Conservation (phyloP, 2,888 invertebrate genomes). For the Escarpia spicata region DNA sequence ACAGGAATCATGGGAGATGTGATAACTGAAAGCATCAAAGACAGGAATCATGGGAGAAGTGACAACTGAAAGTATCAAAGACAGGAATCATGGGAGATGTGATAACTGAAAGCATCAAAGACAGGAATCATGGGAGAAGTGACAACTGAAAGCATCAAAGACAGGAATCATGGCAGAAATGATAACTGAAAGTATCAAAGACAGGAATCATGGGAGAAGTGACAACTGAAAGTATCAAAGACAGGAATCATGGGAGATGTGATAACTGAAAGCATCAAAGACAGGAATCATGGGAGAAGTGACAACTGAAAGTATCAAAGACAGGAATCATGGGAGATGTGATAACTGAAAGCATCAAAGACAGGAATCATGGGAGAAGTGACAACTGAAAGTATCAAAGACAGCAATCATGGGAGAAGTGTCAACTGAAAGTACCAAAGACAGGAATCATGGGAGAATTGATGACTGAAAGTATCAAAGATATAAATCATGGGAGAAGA, state of each 20-base stretch:
- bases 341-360: slow-evolving; percentile 75
- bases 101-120: slow-evolving; percentile 75
- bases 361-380: slow-evolving; percentile 82
- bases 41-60: slow-evolving; percentile 82
- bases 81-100: slow-evolving; percentile 82
- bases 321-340: slow-evolving; percentile 82
- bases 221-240: slow-evolving; percentile 69
- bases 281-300: slow-evolving; percentile 82
- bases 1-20: slow-evolving; percentile 82
- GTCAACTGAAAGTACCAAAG: slow-evolving; percentile 69
- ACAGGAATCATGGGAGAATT: slow-evolving; percentile 82
- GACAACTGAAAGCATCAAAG: slow-evolving; percentile 75
- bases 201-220: slow-evolving; percentile 82
- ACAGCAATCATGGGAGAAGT: slow-evolving; percentile 82
- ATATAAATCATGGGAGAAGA: slow-evolving; percentile 82
- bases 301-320: slow-evolving; percentile 69
- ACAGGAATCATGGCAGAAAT: slow-evolving; percentile 82
- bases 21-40: slow-evolving; percentile 75
- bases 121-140: slow-evolving; percentile 82
- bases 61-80: slow-evolving; percentile 69
- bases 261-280: slow-evolving; percentile 75
- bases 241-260: slow-evolving; percentile 82
- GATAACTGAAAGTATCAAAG: slow-evolving; percentile 69
- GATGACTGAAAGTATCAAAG: slow-evolving; percentile 69
- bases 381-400: slow-evolving; percentile 69